A percentile compares a stretch with the other conserved stretches of the same genome.
Evolutionary conservation across 2,888 invertebrate species (phyloP).

Genomic region (Lacanobia oleracea): DNA sequence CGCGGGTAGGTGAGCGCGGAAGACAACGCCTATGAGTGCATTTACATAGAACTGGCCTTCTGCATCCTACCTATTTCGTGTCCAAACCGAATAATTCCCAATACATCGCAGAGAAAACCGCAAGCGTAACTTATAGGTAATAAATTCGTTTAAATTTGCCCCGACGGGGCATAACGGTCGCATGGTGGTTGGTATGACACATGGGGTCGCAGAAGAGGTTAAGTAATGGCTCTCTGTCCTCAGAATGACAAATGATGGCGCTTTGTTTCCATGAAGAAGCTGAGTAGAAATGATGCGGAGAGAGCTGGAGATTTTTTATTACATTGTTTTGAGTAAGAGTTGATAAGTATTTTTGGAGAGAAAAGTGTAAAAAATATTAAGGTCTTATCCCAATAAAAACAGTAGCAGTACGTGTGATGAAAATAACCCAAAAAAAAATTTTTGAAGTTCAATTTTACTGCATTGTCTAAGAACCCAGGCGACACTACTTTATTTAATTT

Average conservation of each 20-base stretch:
- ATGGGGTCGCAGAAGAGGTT: slow-evolving; percentile 42
- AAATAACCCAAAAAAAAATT: no score
- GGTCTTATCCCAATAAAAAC: no score
- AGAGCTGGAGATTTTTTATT: slow-evolving; percentile 13
- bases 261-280: slow-evolving; percentile 34
- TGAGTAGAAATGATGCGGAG: slow-evolving; percentile 19
- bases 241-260: slow-evolving; percentile 44
- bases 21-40: no score
- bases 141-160: slow-evolving; percentile 53
- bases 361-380: no score
- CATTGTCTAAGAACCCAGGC: no score
- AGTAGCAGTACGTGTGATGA: no score
- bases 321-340: slow-evolving; percentile 10
- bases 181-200: slow-evolving; percentile 51
- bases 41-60: background rate
- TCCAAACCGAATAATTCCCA: slow-evolving; percentile 5
- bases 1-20: no score
- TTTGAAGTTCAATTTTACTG: no score
- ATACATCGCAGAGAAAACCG: slow-evolving; percentile 23
- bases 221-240: slow-evolving; percentile 42
- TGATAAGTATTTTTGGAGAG: no score
- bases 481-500: no score
- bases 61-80: background rate
- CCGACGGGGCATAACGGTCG: slow-evolving; percentile 26
- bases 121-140: slow-evolving; percentile 26